These are phyloP conservation scores for Philotrypesis tridentata DNA, from an alignment of 1,140 invertebrate genomes.

Conservation along the genomic window DNA sequence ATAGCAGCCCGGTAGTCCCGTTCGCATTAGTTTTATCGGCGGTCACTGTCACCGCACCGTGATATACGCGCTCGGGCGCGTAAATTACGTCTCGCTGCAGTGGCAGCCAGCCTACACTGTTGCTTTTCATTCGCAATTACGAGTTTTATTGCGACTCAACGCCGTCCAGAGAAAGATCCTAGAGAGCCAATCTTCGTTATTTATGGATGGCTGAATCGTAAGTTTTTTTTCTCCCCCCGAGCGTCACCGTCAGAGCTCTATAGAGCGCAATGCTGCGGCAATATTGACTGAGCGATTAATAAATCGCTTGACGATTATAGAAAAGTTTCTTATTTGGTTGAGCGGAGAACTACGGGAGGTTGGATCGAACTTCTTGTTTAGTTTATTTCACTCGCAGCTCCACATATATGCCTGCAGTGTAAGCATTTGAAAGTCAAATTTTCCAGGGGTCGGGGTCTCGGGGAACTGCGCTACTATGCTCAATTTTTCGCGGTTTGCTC, in stretches of 20 bases:
- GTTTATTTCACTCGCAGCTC: background rate
- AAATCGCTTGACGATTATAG: background rate
- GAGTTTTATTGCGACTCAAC: constrained; percentile 21
- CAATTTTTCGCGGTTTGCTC: background rate
- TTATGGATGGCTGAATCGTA: constrained; percentile 14
- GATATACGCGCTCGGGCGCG: constrained; percentile 36
- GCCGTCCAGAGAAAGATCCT: background rate
- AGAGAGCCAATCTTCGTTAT: constrained; percentile 41
- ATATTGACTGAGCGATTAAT: background rate
- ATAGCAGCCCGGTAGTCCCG: constrained; percentile 36
- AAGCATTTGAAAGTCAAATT: background rate
- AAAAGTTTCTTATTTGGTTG: background rate
- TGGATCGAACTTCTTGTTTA: background rate
- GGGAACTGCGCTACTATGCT: no score
- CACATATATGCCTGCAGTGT: no score
- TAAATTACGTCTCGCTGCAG: constrained; percentile 27
- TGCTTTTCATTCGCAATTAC: constrained; percentile 39
- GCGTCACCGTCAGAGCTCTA: background rate
- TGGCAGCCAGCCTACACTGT: background rate
- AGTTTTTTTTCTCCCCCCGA: background rate
- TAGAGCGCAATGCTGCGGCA: background rate
- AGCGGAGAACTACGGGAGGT: background rate
- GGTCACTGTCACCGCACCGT: constrained; percentile 36
- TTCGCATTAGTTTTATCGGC: constrained; percentile 41
- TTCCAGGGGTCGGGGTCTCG: background rate